Base-by-base conservation (phyloP, 2,888 invertebrate genomes). In the Drosophila mayaguana region DNA sequence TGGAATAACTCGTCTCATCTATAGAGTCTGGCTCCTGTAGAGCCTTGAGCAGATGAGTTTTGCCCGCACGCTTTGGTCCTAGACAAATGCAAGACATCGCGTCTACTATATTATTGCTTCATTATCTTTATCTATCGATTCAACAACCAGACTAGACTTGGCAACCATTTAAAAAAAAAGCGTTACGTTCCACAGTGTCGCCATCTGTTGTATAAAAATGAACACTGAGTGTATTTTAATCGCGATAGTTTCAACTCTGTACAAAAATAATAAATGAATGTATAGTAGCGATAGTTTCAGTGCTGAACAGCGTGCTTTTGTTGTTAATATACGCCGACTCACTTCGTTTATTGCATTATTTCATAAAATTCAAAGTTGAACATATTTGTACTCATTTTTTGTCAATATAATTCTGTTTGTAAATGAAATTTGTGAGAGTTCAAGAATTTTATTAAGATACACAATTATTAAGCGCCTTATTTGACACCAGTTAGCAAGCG, bases 1-100 rank as follows among this genome's bases (percentile, higher is more conserved):
- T 96, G 0, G 97, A 96, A 61, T 96, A 96, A 55, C 96, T 95
- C 0, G 97, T 97, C 57, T 95, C 95, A 89, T 97, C 96, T 46
- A 97, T 95, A 0, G 94, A 94, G 72, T 95, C 95, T 0, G 94
- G 93, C 63, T 95, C 95, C 91, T 96, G 96, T 0, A 97, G 93
- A 72, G 95, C 95, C 91, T 96, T 96, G 69, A 97, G 91, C 22
- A 97, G 92, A 32, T 97, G 94, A 0, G 97, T 97, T 94, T 97
- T 97, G 0, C 97, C 97, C 0, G 97, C 96, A 40, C 96, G 95
- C 70, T 95, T 94, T 0, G 97, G 97, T 0, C 97, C 97, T 36
- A 97, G 93, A 83, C 97, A 97, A 9, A 97, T 90, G 75, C 94
- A 94, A 83, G 94, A 93, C 79, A 83, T 77, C 72, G 54, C 25